Evolutionary conservation across 2,888 invertebrate species (phyloP), one percentile per base, ranked within the genome.

Genomic region (Brachypalpus laphriformis): DNA sequence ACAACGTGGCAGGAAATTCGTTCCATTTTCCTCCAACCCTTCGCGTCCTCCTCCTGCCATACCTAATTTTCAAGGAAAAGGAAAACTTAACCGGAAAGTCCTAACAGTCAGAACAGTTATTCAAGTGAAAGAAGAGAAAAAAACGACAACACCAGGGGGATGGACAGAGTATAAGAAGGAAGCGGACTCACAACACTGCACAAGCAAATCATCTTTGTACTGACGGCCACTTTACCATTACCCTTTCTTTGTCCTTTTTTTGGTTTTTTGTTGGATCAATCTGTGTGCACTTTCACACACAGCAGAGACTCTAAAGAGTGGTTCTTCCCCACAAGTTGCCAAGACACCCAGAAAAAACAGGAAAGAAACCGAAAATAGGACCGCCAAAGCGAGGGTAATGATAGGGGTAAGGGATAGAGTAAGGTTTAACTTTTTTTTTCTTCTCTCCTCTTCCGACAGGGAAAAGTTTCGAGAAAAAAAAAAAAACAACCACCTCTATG

Each of bases 161-260:
- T n/a, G 37, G 47, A 28, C n/a, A n/a, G n/a, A n/a, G n/a, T n/a
- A n/a, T n/a, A 16, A 2, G 54, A 20, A 18, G 68, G 31, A 18
- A 40, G n/a, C 45, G 45, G 56, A 57, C 31, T 5, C 16, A 42
- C 5, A 74, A 37, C 56, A 71, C 70, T 83, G 57, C 80, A 25
- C 25, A 83, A 83, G 40, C 40, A 83, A 83, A 83, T 83, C 83
- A 83, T 83, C 56, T 83, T 56, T 65, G 54, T 65, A 72, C 72
- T 70, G 74, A 65, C 70, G 80, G 83, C 83, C 80, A 83, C 83
- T 83, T 83, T 83, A 80, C 78, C 68, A 75, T 74, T 57, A 54
- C 65, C 65, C 42, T 45, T 68, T 56, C 66, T 42, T 14, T 1
- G 14, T 40, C 14, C 6, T 6, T 14, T 40, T 40, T 40, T 25